Evolutionary conservation across 2,113 vertebrate genomes (phyloP), one percentile per base, ranked within the genome.

Genomic region (Corythaeola cristata): DNA sequence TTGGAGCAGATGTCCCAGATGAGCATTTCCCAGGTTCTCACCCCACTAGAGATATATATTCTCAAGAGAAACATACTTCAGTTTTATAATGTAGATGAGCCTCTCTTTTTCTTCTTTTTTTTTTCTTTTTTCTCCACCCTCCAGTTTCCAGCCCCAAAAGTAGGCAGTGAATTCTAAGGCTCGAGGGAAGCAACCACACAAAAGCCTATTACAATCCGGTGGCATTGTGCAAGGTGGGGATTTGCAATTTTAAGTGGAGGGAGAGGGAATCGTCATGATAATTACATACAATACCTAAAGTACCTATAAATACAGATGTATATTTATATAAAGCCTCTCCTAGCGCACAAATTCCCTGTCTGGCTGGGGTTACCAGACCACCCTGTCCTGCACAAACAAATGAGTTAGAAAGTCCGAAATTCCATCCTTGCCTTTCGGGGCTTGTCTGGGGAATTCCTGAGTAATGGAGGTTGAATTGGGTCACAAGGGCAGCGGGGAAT

Each of bases 371-470:
- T 97, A 96, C 86, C 90, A 93, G 98, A 98, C 98, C 98, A 98
- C 98, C 98, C 98, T 94, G 89, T 98, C 97, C 98, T 98, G 97
- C 98, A 98, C 98, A 98, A 98, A 98, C 98, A 98, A 98, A 98
- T 98, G 98, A 98, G 97, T 98, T 98, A 98, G 98, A 98, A 97
- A 97, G 98, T 97, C 97, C 96, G 95, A 97, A 98, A 98, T 98
- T 98, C 98, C 98, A 97, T 97, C 94, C 90, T 96, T 97, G 96
- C 93, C 97, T 98, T 98, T 98, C 97, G 53, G 96, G 95, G 90
- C 95, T 97, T 81, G 83, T 96, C 96, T 87, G 94, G 98, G 98
- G 98, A 98, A 98, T 99, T 99, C 98, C 97, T 98, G 96, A 98
- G 98, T 99, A 99, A 98, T 98, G 98, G 98, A 98, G 98, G 98